Percentiles rank a stretch among this genome's conserved stretches.
Conservation (phyloP, 2,113 vertebrate genomes). For the Eonycteris spelaea region DNA sequence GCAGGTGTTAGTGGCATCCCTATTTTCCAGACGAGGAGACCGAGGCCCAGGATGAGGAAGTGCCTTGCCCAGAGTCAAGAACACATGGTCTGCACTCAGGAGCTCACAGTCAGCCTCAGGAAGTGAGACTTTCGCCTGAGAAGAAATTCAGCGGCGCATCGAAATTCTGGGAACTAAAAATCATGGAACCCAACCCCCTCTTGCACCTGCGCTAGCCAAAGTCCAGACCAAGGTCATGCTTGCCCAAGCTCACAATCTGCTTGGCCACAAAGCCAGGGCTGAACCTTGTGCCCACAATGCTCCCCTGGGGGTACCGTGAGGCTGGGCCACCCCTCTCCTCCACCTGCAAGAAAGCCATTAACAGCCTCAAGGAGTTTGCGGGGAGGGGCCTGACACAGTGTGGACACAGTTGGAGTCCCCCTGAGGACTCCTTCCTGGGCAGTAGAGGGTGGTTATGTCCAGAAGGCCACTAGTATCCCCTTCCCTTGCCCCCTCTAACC, state of each 20-base stretch:
- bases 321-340: not conserved
- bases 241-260: not conserved
- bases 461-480: not conserved
- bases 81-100: not conserved
- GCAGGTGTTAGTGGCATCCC: rapidly evolving
- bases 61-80: not conserved
- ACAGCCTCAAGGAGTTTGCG: no score
- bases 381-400: no score
- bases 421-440: not conserved
- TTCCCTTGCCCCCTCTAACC: not conserved
- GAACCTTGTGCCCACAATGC: rapidly evolving
- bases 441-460: not conserved
- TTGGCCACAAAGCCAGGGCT: not conserved
- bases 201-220: not conserved
- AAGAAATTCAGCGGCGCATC: not conserved
- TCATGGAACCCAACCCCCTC: not conserved
- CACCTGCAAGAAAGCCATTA: rapidly evolving
- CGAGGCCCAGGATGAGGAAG: not conserved
- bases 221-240: not conserved
- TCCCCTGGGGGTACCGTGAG: rapidly evolving
- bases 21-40: not conserved
- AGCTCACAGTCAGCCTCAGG: not conserved
- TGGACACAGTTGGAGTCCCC: not conserved
- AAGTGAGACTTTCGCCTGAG: not conserved
- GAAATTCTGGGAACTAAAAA: not conserved